phyloP scores from a whole-genome alignment of 1,140 invertebrate genomes.

The Bombyx mandarina region DNA sequence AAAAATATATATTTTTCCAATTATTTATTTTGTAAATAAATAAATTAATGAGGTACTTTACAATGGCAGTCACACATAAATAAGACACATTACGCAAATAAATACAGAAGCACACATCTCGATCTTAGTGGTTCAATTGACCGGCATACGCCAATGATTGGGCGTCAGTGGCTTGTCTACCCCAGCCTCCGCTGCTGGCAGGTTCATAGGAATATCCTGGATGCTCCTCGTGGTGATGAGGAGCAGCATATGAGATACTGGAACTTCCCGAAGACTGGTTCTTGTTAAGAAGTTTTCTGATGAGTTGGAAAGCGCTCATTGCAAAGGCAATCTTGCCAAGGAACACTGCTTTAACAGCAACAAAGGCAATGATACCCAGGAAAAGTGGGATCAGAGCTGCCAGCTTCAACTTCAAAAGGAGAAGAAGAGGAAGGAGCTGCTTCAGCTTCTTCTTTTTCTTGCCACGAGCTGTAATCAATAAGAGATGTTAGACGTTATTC shows the following conservation, averaged over 20 bases:
- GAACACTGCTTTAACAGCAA: constrained; percentile 86
- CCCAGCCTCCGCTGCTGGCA: constrained; percentile 62
- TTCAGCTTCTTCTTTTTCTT: constrained; percentile 81
- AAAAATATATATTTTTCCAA: constrained; percentile 14
- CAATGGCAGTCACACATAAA: constrained; percentile 37
- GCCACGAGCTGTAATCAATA: constrained; percentile 72
- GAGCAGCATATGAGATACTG: constrained; percentile 22
- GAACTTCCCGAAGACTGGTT: constrained; percentile 33
- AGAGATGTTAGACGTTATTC: not conserved
- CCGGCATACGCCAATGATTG: constrained; percentile 76
- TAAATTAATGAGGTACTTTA: constrained; percentile 50
- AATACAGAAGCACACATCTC: constrained; percentile 16
- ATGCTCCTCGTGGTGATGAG: constrained; percentile 50
- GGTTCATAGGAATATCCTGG: constrained; percentile 59
- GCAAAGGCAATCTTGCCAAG: constrained; percentile 86
- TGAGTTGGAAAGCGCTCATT: constrained; percentile 78
- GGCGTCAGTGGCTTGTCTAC: constrained; percentile 69
- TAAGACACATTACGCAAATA: constrained; percentile 41
- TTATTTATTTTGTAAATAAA: constrained; percentile 28
- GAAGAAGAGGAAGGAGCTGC: constrained; percentile 80
- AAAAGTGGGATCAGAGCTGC: constrained; percentile 83
- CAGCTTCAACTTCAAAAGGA: constrained; percentile 84
- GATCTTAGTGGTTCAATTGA: constrained; percentile 43
- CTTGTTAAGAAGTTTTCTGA: constrained; percentile 76
- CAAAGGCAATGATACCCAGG: constrained; percentile 81